These are phyloP conservation scores for Gymnoscopelus braueri DNA, from an alignment of 2,797 vertebrate species.

Conservation along the genomic window DNA sequence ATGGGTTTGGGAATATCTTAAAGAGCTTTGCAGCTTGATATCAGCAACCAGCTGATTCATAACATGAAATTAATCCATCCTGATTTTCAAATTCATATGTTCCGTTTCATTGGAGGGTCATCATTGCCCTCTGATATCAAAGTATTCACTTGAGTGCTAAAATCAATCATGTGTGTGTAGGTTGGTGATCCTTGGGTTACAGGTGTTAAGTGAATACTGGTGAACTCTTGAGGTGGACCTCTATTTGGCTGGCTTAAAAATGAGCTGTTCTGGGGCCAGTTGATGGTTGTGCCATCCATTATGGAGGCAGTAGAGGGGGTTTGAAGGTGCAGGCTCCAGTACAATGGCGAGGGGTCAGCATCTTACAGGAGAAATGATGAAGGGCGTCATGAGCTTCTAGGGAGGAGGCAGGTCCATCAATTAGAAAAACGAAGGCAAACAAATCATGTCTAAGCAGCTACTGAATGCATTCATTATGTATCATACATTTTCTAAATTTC, in stretches of 20 bases:
- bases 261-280: slow-evolving; percentile 52
- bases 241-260: slow-evolving; percentile 62
- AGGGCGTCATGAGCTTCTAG: slow-evolving; percentile 92
- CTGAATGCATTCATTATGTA: not conserved
- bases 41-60: slow-evolving; percentile 62
- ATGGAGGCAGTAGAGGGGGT: slow-evolving; percentile 91
- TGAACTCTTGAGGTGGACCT: slow-evolving; percentile 38
- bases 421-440: slow-evolving; percentile 51
- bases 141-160: slow-evolving; percentile 50
- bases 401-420: slow-evolving; percentile 70
- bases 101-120: slow-evolving; percentile 8
- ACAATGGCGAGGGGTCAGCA: slow-evolving; percentile 94
- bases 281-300: slow-evolving; percentile 46
- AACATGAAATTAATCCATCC: slow-evolving; percentile 59
- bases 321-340: slow-evolving; percentile 94
- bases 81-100: slow-evolving; percentile 44
- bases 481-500: not conserved
- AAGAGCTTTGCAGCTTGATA: slow-evolving; percentile 65
- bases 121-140: slow-evolving; percentile 17
- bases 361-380: slow-evolving; percentile 96
- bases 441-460: not conserved
- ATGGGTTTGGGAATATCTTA: slow-evolving; percentile 27
- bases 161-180: slow-evolving; percentile 58
- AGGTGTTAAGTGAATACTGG: slow-evolving; percentile 39
- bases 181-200: slow-evolving; percentile 55